Evolutionary conservation across 2,113 vertebrate species (phyloP).

Genomic region (Ptychochromis oligacanthus): DNA sequence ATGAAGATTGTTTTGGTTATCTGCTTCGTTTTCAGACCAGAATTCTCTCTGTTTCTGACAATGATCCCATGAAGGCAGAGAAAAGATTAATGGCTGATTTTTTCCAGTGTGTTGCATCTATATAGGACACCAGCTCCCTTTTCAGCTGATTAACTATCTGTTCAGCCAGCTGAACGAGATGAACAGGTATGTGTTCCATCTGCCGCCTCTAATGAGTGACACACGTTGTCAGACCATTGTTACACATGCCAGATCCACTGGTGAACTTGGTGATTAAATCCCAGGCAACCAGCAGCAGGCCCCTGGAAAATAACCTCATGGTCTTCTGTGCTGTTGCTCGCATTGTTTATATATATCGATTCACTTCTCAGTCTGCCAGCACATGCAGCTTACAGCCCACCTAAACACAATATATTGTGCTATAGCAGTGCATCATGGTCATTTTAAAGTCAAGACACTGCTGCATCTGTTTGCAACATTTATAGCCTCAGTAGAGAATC

Average conservation of each 20-base stretch:
- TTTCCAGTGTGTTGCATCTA: slow-evolving; percentile 8
- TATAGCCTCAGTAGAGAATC: not conserved
- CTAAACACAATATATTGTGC: not conserved
- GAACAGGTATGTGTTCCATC: slow-evolving; percentile 27
- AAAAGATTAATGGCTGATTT: slow-evolving; percentile 19
- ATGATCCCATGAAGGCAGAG: not conserved
- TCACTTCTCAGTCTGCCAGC: not conserved
- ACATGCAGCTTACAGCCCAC: not conserved
- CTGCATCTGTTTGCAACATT: slow-evolving; percentile 1
- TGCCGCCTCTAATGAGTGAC: slow-evolving; percentile 21
- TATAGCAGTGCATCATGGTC: not conserved
- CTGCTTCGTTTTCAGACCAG: slow-evolving; percentile 11
- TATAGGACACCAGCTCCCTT: not conserved
- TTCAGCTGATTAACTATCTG: slow-evolving; percentile 24
- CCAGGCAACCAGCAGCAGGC: not conserved
- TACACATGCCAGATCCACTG: slow-evolving; percentile 27
- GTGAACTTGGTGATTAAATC: slow-evolving; percentile 27
- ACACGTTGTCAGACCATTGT: slow-evolving; percentile 18
- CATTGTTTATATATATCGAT: slow-evolving; percentile 4
- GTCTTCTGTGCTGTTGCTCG: not conserved
- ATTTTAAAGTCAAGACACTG: slow-evolving; percentile 13
- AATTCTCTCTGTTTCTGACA: not conserved
- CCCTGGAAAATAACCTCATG: not conserved
- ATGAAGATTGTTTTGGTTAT: not conserved
- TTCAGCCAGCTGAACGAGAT: slow-evolving; percentile 1